Percentiles rank a stretch among this genome's conserved stretches.
These are phyloP conservation scores for Pyrocephalus nanus DNA, from an alignment of 2,797 vertebrate genomes.

Conservation along the genomic window DNA sequence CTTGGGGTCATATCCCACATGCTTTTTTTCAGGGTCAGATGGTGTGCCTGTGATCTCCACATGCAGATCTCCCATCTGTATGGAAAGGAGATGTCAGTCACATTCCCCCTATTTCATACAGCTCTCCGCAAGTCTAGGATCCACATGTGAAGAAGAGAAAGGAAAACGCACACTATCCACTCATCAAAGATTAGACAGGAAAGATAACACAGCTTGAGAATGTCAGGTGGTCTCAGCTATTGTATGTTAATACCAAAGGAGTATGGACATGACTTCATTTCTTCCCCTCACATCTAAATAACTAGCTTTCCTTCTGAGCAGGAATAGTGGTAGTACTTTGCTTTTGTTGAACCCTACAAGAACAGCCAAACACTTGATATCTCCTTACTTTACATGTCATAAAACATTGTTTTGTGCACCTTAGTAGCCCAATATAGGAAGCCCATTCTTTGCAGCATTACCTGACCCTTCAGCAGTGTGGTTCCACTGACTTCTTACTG, in stretches of 20 bases:
- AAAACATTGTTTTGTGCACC: neutral
- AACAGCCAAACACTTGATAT: neutral
- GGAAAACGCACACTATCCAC: neutral
- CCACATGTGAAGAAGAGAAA: neutral
- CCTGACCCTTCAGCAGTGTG: neutral
- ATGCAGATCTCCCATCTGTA: constrained; percentile 23
- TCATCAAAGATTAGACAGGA: neutral
- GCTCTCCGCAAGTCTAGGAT: neutral
- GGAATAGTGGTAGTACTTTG: neutral
- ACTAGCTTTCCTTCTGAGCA: neutral
- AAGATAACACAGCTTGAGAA: neutral
- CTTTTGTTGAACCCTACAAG: neutral
- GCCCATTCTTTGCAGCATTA: neutral
- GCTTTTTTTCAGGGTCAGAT: constrained; percentile 39
- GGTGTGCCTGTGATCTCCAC: constrained; percentile 55
- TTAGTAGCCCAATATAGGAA: neutral
- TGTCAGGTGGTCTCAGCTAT: constrained; percentile 5
- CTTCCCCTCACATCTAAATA: neutral
- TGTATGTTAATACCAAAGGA: neutral
- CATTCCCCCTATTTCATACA: neutral
- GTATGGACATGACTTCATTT: neutral
- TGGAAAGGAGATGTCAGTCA: constrained; percentile 18
- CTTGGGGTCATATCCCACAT: constrained; percentile 25
- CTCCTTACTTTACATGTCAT: neutral
- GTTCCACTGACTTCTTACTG: neutral